Evolutionary conservation across 2,113 vertebrate species (phyloP).

Genomic region (Spilogale gracilis): DNA sequence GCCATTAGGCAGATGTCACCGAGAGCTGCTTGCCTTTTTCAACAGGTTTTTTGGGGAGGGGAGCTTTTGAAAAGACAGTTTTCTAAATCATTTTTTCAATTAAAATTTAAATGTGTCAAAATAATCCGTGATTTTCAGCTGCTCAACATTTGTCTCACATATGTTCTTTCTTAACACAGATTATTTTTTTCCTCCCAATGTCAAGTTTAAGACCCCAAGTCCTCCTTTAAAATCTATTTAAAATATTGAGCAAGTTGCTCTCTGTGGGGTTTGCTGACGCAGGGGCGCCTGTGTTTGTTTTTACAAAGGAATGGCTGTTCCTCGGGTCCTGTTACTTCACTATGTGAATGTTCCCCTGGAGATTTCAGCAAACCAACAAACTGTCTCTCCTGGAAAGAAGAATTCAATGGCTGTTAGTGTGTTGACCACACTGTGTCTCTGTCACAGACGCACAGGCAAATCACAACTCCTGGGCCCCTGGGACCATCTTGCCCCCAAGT

Average conservation of each 20-base stretch:
- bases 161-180: constrained; percentile 51
- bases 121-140: not conserved
- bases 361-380: constrained; percentile 17
- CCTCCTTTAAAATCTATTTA: constrained; percentile 28
- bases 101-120: not conserved
- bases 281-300: constrained; percentile 51
- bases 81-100: not conserved
- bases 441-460: not conserved
- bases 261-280: not conserved
- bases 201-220: constrained; percentile 63
- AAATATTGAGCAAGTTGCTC: constrained; percentile 61
- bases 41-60: not conserved
- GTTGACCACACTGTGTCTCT: not conserved
- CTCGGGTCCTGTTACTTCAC: not conserved
- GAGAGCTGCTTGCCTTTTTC: not conserved
- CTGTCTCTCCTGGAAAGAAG: not conserved
- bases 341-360: constrained; percentile 35
- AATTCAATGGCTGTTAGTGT: not conserved
- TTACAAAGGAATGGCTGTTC: not conserved
- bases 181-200: constrained; percentile 12
- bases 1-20: not conserved
- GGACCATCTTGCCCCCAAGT: not conserved
- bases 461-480: not conserved
- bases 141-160: not conserved
- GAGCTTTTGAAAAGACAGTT: not conserved